Evolutionary conservation across 2,113 vertebrate genomes (phyloP).

Genomic region (Bostrychus sinensis): DNA sequence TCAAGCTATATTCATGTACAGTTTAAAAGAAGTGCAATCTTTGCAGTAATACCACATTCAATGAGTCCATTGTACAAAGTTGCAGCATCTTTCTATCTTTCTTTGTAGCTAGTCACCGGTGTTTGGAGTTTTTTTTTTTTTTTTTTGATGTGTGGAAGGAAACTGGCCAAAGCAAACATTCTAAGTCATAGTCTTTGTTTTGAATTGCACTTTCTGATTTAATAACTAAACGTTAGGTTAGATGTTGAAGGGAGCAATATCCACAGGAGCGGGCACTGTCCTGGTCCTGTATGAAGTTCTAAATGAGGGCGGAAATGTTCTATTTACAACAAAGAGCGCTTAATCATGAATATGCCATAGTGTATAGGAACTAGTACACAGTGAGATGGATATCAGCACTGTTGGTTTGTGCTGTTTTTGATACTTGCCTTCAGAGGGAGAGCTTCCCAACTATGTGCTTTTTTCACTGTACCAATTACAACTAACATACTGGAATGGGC

Average conservation of each 20-base stretch:
- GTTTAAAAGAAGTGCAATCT: slow-evolving; percentile 60
- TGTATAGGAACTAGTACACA: slow-evolving; percentile 77
- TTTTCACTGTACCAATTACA: slow-evolving; percentile 72
- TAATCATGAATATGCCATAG: slow-evolving; percentile 78
- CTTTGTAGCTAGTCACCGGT: slow-evolving; percentile 74
- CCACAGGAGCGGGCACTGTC: slow-evolving; percentile 51
- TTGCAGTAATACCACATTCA: slow-evolving; percentile 52
- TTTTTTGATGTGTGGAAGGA: slow-evolving; percentile 70
- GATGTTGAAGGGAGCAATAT: slow-evolving; percentile 60
- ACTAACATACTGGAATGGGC: slow-evolving; percentile 75
- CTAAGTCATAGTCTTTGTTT: slow-evolving; percentile 75
- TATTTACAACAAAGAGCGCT: slow-evolving; percentile 70
- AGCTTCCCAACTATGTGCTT: slow-evolving; percentile 81
- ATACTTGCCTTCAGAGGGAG: slow-evolving; percentile 82
- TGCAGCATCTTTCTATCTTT: slow-evolving; percentile 72
- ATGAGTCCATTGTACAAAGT: slow-evolving; percentile 65
- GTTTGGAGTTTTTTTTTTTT: slow-evolving; percentile 62
- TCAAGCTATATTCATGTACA: slow-evolving; percentile 63
- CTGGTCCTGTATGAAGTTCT: slow-evolving; percentile 53
- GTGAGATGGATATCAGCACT: slow-evolving; percentile 74
- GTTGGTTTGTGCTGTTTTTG: slow-evolving; percentile 80
- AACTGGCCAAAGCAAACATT: slow-evolving; percentile 83
- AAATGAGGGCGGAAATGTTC: slow-evolving; percentile 53
- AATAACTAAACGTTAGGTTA: slow-evolving; percentile 53
- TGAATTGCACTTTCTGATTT: slow-evolving; percentile 83